phyloP scores from a whole-genome alignment of 2,797 vertebrate genomes.

The Poecilia velifera region DNA sequence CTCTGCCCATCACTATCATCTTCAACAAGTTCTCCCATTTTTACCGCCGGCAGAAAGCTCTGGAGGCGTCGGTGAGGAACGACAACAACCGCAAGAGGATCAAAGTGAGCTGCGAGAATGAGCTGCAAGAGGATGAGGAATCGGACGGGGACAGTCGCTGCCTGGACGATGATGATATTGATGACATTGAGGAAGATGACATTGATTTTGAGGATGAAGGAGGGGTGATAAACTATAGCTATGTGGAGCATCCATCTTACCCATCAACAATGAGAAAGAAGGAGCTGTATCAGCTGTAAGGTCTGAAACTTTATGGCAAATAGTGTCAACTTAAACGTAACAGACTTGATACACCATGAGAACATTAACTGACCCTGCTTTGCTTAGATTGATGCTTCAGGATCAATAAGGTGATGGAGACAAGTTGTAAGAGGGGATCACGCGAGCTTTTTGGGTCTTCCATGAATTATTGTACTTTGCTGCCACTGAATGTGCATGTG shows the following conservation, averaged over 20 bases:
- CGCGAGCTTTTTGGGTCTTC: slow-evolving; percentile 2
- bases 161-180: slow-evolving; percentile 56
- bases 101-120: slow-evolving; percentile 40
- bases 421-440: not conserved
- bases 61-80: slow-evolving; percentile 93
- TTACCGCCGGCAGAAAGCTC: slow-evolving; percentile 94
- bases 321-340: not conserved
- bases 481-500: slow-evolving; percentile 22
- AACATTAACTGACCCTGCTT: not conserved
- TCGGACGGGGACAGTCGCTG: slow-evolving; percentile 61
- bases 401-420: not conserved
- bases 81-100: slow-evolving; percentile 73
- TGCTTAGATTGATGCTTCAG: not conserved
- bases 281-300: slow-evolving; percentile 50
- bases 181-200: slow-evolving; percentile 52
- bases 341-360: not conserved
- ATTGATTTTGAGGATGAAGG: slow-evolving; percentile 64
- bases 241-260: slow-evolving; percentile 70
- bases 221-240: slow-evolving; percentile 80
- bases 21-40: slow-evolving; percentile 99
- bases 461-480: slow-evolving; percentile 2
- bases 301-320: not conserved
- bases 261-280: slow-evolving; percentile 35
- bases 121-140: slow-evolving; percentile 38
- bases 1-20: slow-evolving; percentile 98